Percentiles rank a stretch among this genome's conserved stretches.
Conservation (phyloP, 1,140 invertebrate genomes). For the Heliothis virescens region DNA sequence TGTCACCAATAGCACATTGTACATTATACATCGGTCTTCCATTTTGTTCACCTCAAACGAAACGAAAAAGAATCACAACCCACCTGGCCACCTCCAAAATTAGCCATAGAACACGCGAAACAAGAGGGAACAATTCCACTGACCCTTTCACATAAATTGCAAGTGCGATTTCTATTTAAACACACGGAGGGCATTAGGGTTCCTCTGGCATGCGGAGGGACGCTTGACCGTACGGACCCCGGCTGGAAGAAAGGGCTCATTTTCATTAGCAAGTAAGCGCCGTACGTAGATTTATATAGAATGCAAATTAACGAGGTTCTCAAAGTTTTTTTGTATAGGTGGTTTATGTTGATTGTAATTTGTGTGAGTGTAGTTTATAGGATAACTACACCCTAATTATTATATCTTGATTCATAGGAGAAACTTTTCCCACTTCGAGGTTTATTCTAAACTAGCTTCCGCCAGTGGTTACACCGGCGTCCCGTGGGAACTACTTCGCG, state of each 20-base stretch:
- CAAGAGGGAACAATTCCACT: conserved; percentile 63
- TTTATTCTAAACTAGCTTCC: too few relatives aligned
- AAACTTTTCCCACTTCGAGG: too few relatives aligned
- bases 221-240: conserved; percentile 69
- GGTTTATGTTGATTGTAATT: background rate
- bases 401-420: too few relatives aligned
- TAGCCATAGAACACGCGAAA: conserved; percentile 67
- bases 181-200: conserved; percentile 72
- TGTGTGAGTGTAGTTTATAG: background rate
- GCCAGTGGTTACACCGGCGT: too few relatives aligned
- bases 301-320: conserved; percentile 60
- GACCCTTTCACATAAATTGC: conserved; percentile 83
- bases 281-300: conserved; percentile 73
- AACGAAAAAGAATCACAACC: conserved; percentile 27
- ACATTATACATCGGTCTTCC: background rate
- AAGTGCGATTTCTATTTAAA: conserved; percentile 80
- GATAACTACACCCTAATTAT: background rate
- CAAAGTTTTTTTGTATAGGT: conserved; percentile 58
- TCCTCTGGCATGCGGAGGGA: conserved; percentile 72
- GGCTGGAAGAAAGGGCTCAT: conserved; percentile 81
- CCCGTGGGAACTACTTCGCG: too few relatives aligned
- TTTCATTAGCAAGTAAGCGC: conserved; percentile 82
- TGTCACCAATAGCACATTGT: too few relatives aligned
- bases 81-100: conserved; percentile 61
- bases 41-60: background rate